These are phyloP conservation scores for Mohoua ochrocephala DNA, from an alignment of 2,113 vertebrate genomes.

Conservation along the genomic window DNA sequence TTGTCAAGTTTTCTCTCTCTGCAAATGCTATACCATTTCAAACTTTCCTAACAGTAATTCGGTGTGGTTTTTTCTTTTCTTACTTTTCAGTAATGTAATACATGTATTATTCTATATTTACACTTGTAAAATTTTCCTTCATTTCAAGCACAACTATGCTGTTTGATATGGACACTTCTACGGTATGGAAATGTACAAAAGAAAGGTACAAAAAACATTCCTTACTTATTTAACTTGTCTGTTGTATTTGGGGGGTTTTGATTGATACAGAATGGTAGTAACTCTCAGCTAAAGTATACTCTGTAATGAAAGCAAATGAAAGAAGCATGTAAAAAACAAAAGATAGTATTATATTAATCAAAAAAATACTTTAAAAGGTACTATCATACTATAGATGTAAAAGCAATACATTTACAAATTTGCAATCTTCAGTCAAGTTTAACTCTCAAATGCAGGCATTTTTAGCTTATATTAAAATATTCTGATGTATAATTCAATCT, in stretches of 20 bases:
- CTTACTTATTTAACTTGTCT: neutral
- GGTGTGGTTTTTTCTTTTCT: fast-evolving
- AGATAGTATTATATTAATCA: neutral
- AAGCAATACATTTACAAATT: neutral
- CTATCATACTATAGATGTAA: neutral
- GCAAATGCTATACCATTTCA: neutral
- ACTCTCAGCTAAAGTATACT: neutral
- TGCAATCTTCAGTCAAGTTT: neutral
- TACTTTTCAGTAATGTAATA: neutral
- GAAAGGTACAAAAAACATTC: neutral
- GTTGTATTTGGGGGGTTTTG: neutral
- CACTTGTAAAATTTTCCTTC: neutral
- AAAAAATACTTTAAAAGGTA: neutral
- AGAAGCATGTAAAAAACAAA: neutral
- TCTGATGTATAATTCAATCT: neutral
- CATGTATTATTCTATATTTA: neutral
- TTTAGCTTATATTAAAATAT: neutral
- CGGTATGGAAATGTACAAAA: neutral
- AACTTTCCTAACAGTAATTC: neutral
- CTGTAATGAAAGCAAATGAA: neutral
- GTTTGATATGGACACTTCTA: neutral
- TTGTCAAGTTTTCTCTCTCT: neutral
- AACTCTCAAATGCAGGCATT: neutral
- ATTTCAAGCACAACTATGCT: neutral
- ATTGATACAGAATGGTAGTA: neutral